Evolutionary conservation across 2,797 vertebrate genomes (phyloP).

Genomic region (Alectoris magna): DNA sequence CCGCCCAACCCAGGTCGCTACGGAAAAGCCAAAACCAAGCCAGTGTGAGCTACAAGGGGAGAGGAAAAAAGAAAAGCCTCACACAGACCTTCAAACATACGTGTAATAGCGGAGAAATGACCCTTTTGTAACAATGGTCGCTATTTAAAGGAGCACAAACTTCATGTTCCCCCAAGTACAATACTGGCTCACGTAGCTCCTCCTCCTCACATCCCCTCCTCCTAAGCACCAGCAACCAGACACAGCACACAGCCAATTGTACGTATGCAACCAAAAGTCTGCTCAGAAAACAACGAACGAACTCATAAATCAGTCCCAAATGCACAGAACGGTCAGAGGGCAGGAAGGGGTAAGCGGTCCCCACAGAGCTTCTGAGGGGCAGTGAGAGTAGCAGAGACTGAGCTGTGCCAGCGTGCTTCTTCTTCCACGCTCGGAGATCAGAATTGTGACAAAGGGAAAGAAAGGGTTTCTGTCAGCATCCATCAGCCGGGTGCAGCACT

Average conservation of each 20-base stretch:
- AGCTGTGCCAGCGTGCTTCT: neutral
- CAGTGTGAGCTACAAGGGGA: neutral
- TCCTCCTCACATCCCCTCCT: neutral
- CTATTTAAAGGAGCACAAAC: neutral
- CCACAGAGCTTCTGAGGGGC: neutral
- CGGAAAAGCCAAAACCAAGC: neutral
- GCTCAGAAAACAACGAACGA: neutral
- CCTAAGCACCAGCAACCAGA: neutral
- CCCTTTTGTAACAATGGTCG: neutral
- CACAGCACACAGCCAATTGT: neutral
- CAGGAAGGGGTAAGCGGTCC: neutral
- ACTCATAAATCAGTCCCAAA: neutral
- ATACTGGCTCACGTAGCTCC: rapidly evolving
- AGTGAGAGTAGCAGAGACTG: neutral
- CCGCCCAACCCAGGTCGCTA: neutral
- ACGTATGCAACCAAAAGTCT: neutral
- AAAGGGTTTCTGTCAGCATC: neutral
- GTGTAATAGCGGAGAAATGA: rapidly evolving
- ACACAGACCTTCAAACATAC: neutral
- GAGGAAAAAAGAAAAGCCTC: neutral
- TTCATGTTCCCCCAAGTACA: neutral
- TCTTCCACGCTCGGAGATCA: neutral
- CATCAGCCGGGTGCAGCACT: neutral
- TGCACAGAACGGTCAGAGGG: neutral
- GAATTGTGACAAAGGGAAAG: neutral